These are phyloP conservation scores for Thalassarche chlororhynchos DNA, from an alignment of 2,113 vertebrate species.

Conservation along the genomic window DNA sequence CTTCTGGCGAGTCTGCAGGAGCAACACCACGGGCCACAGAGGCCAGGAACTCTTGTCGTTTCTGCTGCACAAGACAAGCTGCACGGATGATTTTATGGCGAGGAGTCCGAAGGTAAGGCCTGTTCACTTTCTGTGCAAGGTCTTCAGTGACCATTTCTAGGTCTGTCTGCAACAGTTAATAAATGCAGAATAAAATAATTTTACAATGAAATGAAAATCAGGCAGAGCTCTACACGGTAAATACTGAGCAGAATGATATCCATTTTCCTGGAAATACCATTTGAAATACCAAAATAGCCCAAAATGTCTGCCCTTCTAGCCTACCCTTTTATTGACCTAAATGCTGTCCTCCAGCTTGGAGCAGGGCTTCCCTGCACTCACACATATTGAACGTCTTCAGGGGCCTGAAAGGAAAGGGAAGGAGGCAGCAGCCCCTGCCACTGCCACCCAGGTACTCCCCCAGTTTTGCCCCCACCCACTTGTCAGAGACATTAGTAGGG, in stretches of 20 bases:
- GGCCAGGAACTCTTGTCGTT: constrained; percentile 95
- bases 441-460: background rate
- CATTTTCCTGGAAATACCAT: background rate
- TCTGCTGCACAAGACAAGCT: constrained; percentile 95
- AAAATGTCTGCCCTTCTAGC: background rate
- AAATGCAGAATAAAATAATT: background rate
- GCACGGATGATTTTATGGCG: constrained; percentile 98
- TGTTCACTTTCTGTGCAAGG: constrained; percentile 97
- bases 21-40: constrained; percentile 96
- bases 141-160: constrained; percentile 99
- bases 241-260: background rate
- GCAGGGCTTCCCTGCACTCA: background rate
- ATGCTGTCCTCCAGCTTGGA: background rate
- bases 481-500: background rate
- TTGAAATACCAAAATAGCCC: background rate
- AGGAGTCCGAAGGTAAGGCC: constrained; percentile 96
- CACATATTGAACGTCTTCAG: background rate
- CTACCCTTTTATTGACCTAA: background rate
- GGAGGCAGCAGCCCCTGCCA: background rate
- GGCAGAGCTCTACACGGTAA: background rate
- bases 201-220: background rate
- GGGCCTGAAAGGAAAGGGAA: background rate
- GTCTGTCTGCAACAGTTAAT: constrained; percentile 84
- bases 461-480: background rate
- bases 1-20: constrained; percentile 95